These are phyloP conservation scores for Petrolisthes cinctipes DNA, from an alignment of 2,888 invertebrate genomes.

Conservation along the genomic window DNA sequence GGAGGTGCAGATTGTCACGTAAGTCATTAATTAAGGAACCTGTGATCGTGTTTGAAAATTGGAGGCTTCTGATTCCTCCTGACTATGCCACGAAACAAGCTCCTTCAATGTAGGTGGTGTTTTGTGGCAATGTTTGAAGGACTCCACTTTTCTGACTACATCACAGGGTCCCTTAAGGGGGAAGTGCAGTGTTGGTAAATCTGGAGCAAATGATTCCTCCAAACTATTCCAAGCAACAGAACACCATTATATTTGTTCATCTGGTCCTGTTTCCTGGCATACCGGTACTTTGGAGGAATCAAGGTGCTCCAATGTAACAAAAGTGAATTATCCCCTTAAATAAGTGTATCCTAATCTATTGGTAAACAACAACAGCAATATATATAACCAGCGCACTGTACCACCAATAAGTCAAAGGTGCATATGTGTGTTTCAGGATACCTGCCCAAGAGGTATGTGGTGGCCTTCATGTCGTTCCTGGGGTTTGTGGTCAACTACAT, in stretches of 20 bases:
- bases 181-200: too few relatives aligned
- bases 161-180: too few relatives aligned
- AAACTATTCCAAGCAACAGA: not conserved
- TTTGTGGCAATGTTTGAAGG: too few relatives aligned
- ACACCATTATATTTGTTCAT: not conserved
- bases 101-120: too few relatives aligned
- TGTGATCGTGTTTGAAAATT: too few relatives aligned
- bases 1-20: too few relatives aligned
- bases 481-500: constrained; percentile 80
- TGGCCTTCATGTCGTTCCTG: constrained; percentile 90
- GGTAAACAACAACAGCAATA: not conserved
- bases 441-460: constrained; percentile 77
- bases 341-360: not conserved
- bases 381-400: not conserved
- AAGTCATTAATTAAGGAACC: too few relatives aligned
- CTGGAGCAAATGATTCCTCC: too few relatives aligned
- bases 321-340: not conserved
- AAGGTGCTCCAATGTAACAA: too few relatives aligned
- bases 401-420: not conserved
- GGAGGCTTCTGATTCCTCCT: too few relatives aligned
- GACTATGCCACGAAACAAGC: too few relatives aligned
- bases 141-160: too few relatives aligned
- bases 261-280: not conserved
- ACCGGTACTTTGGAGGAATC: not conserved
- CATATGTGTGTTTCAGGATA: constrained; percentile 38